Base-by-base conservation (phyloP, 1,140 invertebrate genomes). In the Drosophila tsacasi region DNA sequence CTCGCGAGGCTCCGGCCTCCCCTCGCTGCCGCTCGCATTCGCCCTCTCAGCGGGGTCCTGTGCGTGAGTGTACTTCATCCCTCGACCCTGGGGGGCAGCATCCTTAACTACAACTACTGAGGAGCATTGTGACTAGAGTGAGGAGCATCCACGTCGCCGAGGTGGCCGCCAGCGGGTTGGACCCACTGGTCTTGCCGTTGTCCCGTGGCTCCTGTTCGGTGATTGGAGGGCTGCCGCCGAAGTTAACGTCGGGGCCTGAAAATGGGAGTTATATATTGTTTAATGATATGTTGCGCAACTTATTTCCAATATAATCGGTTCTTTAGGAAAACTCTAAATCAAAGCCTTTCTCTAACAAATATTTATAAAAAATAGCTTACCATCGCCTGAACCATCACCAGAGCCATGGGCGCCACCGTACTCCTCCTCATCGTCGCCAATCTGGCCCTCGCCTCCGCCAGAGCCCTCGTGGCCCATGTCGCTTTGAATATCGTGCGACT, bases 391-490 rank as follows among this genome's bases (percentile, higher is more conserved):
- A 19, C 92, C 92, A 73, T 92, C 92, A 19, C 92, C 92, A 30
- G 92, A 93, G 19, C 79, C 80, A 64, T 92, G 79, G 12, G 81
- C 61, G 58, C 87, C 82, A 50, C 90, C 82, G 25, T 93, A 92
- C 40, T 93, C 91, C 73, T 93, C 91, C 52, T 92, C 91, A 17
- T 89, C 81, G 54, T 93, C 92, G 55, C 78, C 79, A 17, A 83
- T 78, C 42, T 78, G 80, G 25, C 72, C 67, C 7, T 85, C 82
- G n/a, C 85, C 83, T 4, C 81, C 92, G 9, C 84, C 92, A 25
- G 92, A 92, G 13, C 90, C 85, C 69, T 92, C 84, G 54, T 73
- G 91, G n/a, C 92, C 92, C 92, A 93, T 93, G 40, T 93, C 92
- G 49, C 85, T 91, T 71, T 93, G 92, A 46, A 93, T 91, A 40